Percentiles rank a stretch among this genome's conserved stretches.
These are phyloP conservation scores for Phymanthus crucifer DNA, from an alignment of 92 coral and sea anemone genomes.

Conservation along the genomic window DNA sequence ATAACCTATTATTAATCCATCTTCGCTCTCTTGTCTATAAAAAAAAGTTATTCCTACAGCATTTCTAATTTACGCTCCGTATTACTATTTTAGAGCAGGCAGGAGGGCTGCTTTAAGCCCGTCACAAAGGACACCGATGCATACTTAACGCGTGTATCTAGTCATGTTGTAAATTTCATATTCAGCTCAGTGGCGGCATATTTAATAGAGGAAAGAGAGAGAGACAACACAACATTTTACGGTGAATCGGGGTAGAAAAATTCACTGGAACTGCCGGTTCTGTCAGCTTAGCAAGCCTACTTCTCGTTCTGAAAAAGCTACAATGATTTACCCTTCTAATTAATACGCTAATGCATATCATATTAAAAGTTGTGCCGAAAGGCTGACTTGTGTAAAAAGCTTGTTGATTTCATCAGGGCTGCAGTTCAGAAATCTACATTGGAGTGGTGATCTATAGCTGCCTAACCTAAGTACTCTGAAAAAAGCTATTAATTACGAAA, in stretches of 20 bases:
- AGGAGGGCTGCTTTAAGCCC: slow-evolving; percentile 60
- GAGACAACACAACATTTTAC: slow-evolving; percentile 2
- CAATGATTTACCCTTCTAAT: slow-evolving; percentile 19
- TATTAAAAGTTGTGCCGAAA: slow-evolving; percentile 10
- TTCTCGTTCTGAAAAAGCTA: slow-evolving; percentile 23
- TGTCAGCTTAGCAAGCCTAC: not conserved
- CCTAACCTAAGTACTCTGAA: slow-evolving; percentile 49
- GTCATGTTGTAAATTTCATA: slow-evolving; percentile 60
- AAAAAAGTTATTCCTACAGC: not conserved
- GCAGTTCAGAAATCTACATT: slow-evolving; percentile 43
- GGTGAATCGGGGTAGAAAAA: not conserved
- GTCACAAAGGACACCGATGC: slow-evolving; percentile 78
- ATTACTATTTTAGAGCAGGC: slow-evolving; percentile 28
- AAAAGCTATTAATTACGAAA: slow-evolving; percentile 66
- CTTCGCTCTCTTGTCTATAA: slow-evolving; percentile 6
- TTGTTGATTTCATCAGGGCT: slow-evolving; percentile 46
- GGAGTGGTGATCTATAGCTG: slow-evolving; percentile 22
- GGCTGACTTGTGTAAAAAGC: slow-evolving; percentile 18
- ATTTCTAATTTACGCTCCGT: slow-evolving; percentile 1
- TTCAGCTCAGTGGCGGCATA: slow-evolving; percentile 47
- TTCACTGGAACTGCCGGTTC: not conserved
- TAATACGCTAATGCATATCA: slow-evolving; percentile 15
- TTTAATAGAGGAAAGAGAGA: not conserved
- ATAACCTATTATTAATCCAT: slow-evolving; percentile 11
- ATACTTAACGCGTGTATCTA: slow-evolving; percentile 66